Conservation (phyloP, 1,140 invertebrate genomes). For the Heliconius nattereri region DNA sequence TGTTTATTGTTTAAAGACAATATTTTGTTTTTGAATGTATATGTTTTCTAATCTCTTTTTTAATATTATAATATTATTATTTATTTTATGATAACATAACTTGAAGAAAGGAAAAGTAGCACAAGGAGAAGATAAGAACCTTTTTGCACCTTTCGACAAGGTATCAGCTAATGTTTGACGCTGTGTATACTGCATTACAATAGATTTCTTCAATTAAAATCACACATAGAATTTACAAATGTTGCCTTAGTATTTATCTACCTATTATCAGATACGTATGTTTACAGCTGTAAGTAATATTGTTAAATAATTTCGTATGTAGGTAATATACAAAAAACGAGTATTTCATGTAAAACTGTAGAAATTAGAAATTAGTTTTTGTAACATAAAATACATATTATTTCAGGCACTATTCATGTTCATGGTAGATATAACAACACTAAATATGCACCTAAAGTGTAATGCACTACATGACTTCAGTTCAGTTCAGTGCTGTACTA, state of each 20-base stretch:
- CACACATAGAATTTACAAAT: conserved; percentile 4
- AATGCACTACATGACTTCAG: not conserved
- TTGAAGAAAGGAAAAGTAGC: conserved; percentile 86
- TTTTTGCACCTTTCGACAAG: conserved; percentile 89
- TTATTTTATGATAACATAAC: conserved; percentile 74
- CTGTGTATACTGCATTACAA: conserved; percentile 1
- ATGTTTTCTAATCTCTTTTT: conserved; percentile 26
- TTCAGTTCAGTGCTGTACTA: too few species aligned
- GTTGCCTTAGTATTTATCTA: not conserved
- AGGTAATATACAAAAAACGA: not conserved
- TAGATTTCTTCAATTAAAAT: not conserved
- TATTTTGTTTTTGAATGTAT: conserved; percentile 15
- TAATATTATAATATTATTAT: conserved; percentile 16
- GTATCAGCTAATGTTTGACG: conserved; percentile 67
- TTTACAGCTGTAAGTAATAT: conserved; percentile 12
- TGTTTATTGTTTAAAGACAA: not conserved
- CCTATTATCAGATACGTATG: not conserved
- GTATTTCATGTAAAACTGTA: not conserved
- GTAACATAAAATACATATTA: not conserved
- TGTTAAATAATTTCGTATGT: not conserved
- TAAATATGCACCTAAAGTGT: not conserved
- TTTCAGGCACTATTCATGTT: not conserved
- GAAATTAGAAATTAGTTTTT: not conserved
- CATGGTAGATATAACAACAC: not conserved
- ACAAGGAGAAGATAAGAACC: conserved; percentile 85